phyloP scores from a whole-genome alignment of 2,888 invertebrate species.

The Acleris literana region DNA sequence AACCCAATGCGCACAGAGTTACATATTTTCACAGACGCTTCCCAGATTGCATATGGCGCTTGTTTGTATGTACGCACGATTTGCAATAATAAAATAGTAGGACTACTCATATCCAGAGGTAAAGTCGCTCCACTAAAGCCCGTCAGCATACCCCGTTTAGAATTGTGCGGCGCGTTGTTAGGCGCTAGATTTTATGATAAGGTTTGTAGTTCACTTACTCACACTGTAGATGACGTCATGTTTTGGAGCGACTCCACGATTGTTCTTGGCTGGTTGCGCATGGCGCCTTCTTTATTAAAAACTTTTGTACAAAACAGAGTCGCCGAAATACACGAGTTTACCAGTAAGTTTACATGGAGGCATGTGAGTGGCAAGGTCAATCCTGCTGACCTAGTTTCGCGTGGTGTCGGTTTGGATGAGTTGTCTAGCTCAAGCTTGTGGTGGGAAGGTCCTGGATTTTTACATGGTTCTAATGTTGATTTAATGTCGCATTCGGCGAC shows the following conservation, averaged over 20 bases:
- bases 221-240: no score
- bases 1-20: constrained; percentile 16
- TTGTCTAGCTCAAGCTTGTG: neutral
- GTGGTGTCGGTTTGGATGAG: neutral
- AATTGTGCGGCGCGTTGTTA: neutral
- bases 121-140: constrained; percentile 38
- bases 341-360: no score
- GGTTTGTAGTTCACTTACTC: no score
- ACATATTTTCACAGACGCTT: constrained; percentile 41
- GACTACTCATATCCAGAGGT: no score
- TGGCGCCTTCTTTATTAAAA: no score
- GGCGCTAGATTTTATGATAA: neutral
- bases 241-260: no score
- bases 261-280: no score
- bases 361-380: no score
- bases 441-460: neutral
- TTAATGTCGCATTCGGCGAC: no score
- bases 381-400: constrained; percentile 32
- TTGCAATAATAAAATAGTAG: no score
- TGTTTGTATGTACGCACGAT: constrained; percentile 42
- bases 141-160: constrained; percentile 37
- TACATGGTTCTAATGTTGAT: neutral
- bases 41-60: constrained; percentile 41
- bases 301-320: no score
- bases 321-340: no score